Evolutionary conservation across 1,140 invertebrate genomes (phyloP), one percentile per base, ranked within the genome.

Genomic region (Belonocnema kinseyi): DNA sequence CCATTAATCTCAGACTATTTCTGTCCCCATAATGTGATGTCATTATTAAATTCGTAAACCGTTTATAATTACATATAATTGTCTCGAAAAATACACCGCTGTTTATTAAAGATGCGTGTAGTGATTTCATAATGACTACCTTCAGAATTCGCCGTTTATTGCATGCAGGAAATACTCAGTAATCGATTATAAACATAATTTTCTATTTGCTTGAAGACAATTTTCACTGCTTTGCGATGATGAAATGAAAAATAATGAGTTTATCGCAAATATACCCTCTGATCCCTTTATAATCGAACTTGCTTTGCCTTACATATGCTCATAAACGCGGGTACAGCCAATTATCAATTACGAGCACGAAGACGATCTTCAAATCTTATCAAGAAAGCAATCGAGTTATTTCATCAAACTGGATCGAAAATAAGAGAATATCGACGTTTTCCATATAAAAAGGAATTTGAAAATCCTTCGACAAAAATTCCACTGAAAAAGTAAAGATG

Each of bases 341-440:
- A 78, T 84, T 80, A 83, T 74, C 75, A 70, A 75, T 53, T 79
- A 78, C 19, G 50, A 33, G 54, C 74, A 66, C 58, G 53, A 73
- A 75, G n/a, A 79, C 14, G 51, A 78, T 51, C 21, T 16, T 11
- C 8, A 14, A 72, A 26, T 66, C 54, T 13, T 51, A n/a, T 73
- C 11, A 52, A 50, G 8, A 50, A 19, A 72, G 26, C 12, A 51
- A 16, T 17, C 10, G 70, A 72, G 70, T 50, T 33, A 33, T 33
- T 40, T 13, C 16, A 13, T 7, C 51, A 75, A 75, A 75, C 56
- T 50, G 61, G 16, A 75, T 33, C 33, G n/a, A 21, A 50, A 16
- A 51, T 50, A 46, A 51, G 8, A 12, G 12, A 70, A 6, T 11
- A 33, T 26, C 0, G 13, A 70, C 61, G 61, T 19, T 26, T 70